Conservation (phyloP, 2,113 vertebrate genomes). For the Colinus virginianus region DNA sequence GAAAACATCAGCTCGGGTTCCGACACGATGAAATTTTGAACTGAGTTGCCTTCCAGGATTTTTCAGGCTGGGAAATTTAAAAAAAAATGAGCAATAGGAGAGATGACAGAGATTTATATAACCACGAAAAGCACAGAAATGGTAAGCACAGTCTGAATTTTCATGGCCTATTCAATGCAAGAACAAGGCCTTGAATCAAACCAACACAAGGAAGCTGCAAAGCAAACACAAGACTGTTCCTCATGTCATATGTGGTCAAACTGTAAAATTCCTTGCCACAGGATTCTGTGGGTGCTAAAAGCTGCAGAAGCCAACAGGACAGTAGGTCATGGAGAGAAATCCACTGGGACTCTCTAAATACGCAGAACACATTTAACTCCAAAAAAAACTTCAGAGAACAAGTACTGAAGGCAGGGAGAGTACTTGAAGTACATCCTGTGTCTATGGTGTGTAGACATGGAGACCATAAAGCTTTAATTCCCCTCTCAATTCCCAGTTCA, state of each 20-base stretch:
- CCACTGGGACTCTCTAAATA: background rate
- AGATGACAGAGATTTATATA: background rate
- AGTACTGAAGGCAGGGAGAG: background rate
- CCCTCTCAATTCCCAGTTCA: background rate
- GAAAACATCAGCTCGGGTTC: conserved; percentile 2
- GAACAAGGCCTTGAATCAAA: background rate
- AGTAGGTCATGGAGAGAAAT: background rate
- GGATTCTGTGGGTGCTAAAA: background rate
- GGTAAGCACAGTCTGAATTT: background rate
- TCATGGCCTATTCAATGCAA: background rate
- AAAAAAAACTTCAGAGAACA: background rate
- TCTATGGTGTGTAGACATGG: background rate
- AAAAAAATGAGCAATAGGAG: background rate
- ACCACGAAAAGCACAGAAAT: background rate
- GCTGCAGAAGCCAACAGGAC: background rate
- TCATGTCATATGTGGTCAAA: accelerated
- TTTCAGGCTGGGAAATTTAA: background rate
- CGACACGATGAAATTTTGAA: background rate
- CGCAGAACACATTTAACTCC: background rate
- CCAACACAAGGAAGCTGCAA: background rate
- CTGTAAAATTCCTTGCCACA: background rate
- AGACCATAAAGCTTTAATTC: background rate
- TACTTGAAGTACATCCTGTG: background rate
- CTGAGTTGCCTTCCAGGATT: background rate
- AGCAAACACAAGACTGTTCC: background rate